Conservation (phyloP, 1,140 invertebrate genomes). For the Heliconius himera region DNA sequence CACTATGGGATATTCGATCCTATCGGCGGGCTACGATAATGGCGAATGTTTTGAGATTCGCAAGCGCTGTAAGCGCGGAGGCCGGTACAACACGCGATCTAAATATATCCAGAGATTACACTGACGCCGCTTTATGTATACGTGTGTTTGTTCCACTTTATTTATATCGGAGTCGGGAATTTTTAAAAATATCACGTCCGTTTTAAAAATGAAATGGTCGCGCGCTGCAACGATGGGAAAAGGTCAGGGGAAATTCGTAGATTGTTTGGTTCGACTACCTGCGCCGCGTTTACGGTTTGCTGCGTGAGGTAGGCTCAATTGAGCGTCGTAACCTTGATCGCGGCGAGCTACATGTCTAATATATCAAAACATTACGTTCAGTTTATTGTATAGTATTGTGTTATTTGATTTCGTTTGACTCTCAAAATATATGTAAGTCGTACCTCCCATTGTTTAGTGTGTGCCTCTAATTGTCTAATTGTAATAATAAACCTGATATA, state of each 20-base stretch:
- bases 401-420: background rate
- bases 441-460: background rate
- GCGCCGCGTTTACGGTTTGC: background rate
- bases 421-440: background rate
- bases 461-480: too few species aligned
- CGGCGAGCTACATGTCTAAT: background rate
- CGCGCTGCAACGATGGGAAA: constrained; percentile 45
- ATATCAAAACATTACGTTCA: background rate
- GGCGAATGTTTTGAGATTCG: constrained; percentile 46
- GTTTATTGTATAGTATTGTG: background rate
- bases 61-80: constrained; percentile 48
- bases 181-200: constrained; percentile 63
- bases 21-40: constrained; percentile 41
- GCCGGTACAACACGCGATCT: constrained; percentile 48
- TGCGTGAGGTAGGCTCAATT: background rate
- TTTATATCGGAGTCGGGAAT: constrained; percentile 62
- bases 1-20: constrained; percentile 43
- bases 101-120: constrained; percentile 51
- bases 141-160: constrained; percentile 53
- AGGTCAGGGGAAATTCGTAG: constrained; percentile 58
- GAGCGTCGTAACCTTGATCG: background rate
- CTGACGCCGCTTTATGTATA: constrained; percentile 41
- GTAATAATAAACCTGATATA: too few species aligned
- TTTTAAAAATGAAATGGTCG: constrained; percentile 52
- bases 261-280: background rate